These are phyloP conservation scores for Galago senegalensis DNA, from an alignment of 2,797 vertebrate species.

Conservation along the genomic window DNA sequence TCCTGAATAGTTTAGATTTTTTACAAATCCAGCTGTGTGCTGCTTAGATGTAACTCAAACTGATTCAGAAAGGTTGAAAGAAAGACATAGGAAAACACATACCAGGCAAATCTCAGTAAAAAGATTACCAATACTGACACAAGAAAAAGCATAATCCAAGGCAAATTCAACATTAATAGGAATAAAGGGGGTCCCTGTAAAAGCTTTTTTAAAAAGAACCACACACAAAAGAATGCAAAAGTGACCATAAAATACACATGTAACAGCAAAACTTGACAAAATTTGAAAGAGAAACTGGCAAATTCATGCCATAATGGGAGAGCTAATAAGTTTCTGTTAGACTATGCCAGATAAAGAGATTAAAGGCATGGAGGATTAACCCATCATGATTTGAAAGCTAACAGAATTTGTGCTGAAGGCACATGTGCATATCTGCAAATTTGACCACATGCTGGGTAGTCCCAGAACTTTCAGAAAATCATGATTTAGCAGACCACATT, in stretches of 20 bases:
- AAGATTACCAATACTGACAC: background rate
- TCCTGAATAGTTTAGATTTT: background rate
- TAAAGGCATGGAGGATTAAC: conserved; percentile 32
- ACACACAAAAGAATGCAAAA: conserved; percentile 29
- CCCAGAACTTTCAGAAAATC: conserved; percentile 21
- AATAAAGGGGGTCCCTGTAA: background rate
- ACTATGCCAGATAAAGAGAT: conserved; percentile 33
- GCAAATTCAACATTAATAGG: background rate
- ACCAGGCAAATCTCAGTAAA: background rate
- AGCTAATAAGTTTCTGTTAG: conserved; percentile 3
- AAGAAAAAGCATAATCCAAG: background rate
- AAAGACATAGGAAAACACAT: background rate
- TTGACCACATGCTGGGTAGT: background rate
- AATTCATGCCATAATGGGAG: background rate
- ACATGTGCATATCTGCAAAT: background rate
- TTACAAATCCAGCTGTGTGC: background rate
- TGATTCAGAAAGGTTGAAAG: conserved; percentile 9
- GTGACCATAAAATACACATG: background rate
- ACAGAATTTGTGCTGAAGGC: conserved; percentile 15
- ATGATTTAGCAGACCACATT: background rate
- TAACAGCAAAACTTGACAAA: conserved; percentile 37
- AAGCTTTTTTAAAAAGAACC: conserved; percentile 4
- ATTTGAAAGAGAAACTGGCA: conserved; percentile 42
- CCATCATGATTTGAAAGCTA: background rate
- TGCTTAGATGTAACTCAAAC: conserved; percentile 2